Evolutionary conservation across 1,140 invertebrate genomes (phyloP), one percentile per base, ranked within the genome.

Genomic region (Zaprionus vittiger): DNA sequence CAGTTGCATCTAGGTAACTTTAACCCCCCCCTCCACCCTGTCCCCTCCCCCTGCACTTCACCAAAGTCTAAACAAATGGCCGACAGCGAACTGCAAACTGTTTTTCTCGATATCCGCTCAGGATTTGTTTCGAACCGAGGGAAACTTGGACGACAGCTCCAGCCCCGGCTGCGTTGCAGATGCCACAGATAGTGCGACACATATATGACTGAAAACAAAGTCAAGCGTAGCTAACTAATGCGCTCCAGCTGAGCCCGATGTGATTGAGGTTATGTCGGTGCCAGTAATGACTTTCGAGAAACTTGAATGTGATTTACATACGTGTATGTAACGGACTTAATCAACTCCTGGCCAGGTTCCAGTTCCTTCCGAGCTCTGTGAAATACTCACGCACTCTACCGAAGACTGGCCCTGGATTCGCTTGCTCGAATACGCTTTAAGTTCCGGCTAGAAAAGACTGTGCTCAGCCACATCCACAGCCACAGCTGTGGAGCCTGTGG

Each of bases 101-200:
- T 67, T 76, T 81, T 82, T 74, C 60, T 14, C 73, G 73, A 86
- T 89, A 87, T 86, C 84, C 83, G 83, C 56, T 83, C 77, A 76
- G 68, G 61, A 66, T 85, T 76, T 73, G 62, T 66, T 74, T 82
- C 20, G 44, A 4, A 20, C 41, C 28, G 62, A 63, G 28, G 65
- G 28, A 74, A 73, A 63, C 41, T 63, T 62, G 65, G 41, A 68
- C 22, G 26, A 61, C 44, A 9, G 31, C 31, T 34, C 9, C 31
- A 11, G 31, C 31, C 9, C 31, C 31, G 31, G 31, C 31, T 34
- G 2, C 31, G 26, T 47, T 73, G n/a, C 37, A 34, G 56, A 44
- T 62, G 31, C 7, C 38, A 44, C 68, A 41, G 15, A 6, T 41
- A 41, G 5, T 41, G 38, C 38, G 38, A 41, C 38, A 41, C n/a